Evolutionary conservation across 2,113 vertebrate species (phyloP), one percentile per base, ranked within the genome.

Genomic region (Pollimyrus isidori): DNA sequence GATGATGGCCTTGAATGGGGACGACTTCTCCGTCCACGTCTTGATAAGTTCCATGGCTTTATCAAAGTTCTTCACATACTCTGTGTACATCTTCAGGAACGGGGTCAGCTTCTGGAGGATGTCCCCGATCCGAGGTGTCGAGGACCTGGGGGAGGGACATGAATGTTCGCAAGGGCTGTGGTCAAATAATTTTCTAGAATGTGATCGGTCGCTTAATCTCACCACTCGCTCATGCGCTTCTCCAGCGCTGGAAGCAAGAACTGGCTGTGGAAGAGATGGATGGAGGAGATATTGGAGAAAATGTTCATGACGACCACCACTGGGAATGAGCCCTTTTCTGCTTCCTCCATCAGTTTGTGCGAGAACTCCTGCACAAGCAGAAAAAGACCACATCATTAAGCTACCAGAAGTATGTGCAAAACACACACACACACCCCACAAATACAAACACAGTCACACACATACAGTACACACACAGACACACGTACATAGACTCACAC

Each of bases 61-160:
- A 89, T 99, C 98, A 4, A 99, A 99, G 88, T 99, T 99, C 91
- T 96, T 99, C 91, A 99, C 97, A 0, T 99, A 99, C 82, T 99
- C 98, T 0, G 97, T 98, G 0, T 99, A 99, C 98, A 99, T 99
- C 95, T 99, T 99, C 90, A 99, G 96, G 93, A 99, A 99, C 76
- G 98, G 98, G 0, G 98, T 97, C 92, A 99, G 94, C 91, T 99
- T 99, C 88, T 97, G 98, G 88, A 99, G 94, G 89, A 99, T 99
- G 93, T 99, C 98, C 82, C 98, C 98, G n/a, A 99, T 96, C 85
- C 98, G 96, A 87, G 98, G 98, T 0, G 94, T 98, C 9, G 94
- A 94, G 19, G 35, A 52, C 88, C 88, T 89, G 88, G 13, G 39
- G 19, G 39, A 45, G 26, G 26, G 35, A 26, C 30, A 42, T 6